These are phyloP conservation scores for Drosophila mettleri DNA, from an alignment of 2,888 invertebrate species.

Conservation along the genomic window DNA sequence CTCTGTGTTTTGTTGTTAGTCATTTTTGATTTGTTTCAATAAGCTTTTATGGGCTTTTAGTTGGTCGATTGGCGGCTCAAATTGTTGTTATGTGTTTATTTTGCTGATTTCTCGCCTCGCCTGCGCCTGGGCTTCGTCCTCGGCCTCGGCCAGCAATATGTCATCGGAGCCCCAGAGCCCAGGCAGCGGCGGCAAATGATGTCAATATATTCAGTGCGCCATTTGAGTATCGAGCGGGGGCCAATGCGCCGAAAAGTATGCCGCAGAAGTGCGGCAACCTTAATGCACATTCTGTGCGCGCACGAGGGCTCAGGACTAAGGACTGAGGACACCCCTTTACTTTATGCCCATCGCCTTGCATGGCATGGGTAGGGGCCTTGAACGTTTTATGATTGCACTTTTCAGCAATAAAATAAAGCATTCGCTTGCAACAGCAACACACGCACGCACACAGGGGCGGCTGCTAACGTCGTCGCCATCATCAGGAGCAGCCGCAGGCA, in stretches of 20 bases:
- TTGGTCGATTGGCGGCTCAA: conserved; percentile 62
- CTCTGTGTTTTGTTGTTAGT: conserved; percentile 3
- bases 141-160: conserved; percentile 7
- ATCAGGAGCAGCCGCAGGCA: conserved; percentile 53
- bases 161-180: neutral
- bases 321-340: neutral
- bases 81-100: conserved; percentile 27
- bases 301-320: neutral
- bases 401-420: conserved; percentile 72
- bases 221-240: conserved; percentile 26
- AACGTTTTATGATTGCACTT: conserved; percentile 79
- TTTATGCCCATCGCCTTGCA: conserved; percentile 33
- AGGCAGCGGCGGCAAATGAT: conserved; percentile 3
- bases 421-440: conserved; percentile 14
- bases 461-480: conserved; percentile 30
- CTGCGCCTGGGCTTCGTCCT: neutral
- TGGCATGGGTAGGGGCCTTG: conserved; percentile 59
- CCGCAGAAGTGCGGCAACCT: conserved; percentile 46
- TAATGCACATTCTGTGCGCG: conserved; percentile 26
- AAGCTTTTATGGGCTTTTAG: conserved; percentile 69
- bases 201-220: conserved; percentile 34
- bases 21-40: conserved; percentile 67
- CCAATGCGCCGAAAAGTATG: conserved; percentile 46
- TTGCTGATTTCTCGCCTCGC: conserved; percentile 29
- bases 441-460: neutral